phyloP scores from a whole-genome alignment of 2,113 vertebrate species.

The Gasterosteus aculeatus region DNA sequence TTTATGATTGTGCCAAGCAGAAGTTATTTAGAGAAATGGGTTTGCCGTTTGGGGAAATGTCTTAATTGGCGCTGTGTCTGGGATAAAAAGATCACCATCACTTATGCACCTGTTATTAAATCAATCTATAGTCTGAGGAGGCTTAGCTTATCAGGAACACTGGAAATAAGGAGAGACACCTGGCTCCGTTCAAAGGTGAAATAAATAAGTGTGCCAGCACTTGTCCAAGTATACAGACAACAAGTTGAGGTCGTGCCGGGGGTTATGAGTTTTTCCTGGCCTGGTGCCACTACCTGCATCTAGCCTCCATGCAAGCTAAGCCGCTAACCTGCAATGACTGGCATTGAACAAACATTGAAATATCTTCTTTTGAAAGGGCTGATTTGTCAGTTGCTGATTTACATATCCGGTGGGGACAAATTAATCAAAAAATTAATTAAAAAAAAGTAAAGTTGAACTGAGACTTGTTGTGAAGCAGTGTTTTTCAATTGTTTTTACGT shows the following conservation, averaged over 20 bases:
- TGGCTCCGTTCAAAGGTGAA: not conserved
- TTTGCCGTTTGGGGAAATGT: not conserved
- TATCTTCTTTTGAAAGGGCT: too few relatives aligned
- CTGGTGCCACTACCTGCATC: not conserved
- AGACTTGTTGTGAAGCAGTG: not conserved
- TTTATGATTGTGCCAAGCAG: not conserved
- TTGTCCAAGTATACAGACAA: not conserved
- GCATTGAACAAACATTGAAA: not conserved
- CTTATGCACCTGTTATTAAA: not conserved
- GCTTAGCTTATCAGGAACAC: not conserved
- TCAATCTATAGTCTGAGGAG: not conserved
- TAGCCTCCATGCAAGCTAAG: not conserved
- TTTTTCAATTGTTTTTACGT: too few relatives aligned
- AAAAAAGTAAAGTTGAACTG: too few relatives aligned
- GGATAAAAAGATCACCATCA: not conserved
- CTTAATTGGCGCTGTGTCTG: not conserved
- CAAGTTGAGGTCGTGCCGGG: not conserved
- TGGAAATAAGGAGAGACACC: not conserved
- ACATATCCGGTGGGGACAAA: too few relatives aligned
- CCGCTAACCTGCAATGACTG: not conserved
- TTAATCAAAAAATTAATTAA: too few relatives aligned
- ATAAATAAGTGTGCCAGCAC: not conserved
- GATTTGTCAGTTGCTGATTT: too few relatives aligned
- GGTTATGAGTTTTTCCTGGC: not conserved
- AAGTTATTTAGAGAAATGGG: not conserved